phyloP scores from a whole-genome alignment of 37 sponge, comb jelly and placozoan species.

The Bolinopsis microptera region DNA sequence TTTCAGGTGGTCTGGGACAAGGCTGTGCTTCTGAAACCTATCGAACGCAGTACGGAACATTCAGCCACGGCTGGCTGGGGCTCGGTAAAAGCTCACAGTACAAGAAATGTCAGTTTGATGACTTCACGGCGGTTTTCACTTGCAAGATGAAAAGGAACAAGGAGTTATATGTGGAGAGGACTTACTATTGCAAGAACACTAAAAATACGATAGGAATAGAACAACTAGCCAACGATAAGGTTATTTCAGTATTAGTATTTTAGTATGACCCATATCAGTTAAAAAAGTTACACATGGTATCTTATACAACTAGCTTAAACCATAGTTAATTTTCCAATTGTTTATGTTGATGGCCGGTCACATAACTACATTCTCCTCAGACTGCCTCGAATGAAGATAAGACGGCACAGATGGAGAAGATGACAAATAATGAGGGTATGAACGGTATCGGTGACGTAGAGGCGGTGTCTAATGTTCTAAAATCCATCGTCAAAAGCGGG shows the following conservation, averaged over 20 bases:
- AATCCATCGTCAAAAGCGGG: neutral
- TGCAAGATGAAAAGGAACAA: neutral
- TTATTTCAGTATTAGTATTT: too few relatives aligned
- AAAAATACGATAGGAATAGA: neutral
- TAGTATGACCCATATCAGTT: too few relatives aligned
- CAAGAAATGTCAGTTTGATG: neutral
- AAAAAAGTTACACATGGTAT: too few relatives aligned
- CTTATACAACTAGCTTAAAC: too few relatives aligned
- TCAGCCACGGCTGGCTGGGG: neutral
- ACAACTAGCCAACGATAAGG: too few relatives aligned
- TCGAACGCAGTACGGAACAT: neutral
- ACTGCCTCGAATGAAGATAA: too few relatives aligned
- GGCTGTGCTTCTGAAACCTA: neutral
- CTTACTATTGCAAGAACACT: neutral
- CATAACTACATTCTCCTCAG: too few relatives aligned
- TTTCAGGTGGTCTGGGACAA: neutral
- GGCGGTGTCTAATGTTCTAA: neutral
- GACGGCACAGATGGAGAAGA: neutral
- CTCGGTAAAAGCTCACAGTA: neutral
- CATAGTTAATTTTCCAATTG: too few relatives aligned
- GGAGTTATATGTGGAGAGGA: neutral
- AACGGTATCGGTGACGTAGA: conserved; percentile 43
- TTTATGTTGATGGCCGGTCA: too few relatives aligned
- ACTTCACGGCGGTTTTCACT: neutral
- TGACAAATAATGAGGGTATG: neutral